Conservation (phyloP, 2,888 invertebrate genomes). For the Hemaris fuciformis region DNA sequence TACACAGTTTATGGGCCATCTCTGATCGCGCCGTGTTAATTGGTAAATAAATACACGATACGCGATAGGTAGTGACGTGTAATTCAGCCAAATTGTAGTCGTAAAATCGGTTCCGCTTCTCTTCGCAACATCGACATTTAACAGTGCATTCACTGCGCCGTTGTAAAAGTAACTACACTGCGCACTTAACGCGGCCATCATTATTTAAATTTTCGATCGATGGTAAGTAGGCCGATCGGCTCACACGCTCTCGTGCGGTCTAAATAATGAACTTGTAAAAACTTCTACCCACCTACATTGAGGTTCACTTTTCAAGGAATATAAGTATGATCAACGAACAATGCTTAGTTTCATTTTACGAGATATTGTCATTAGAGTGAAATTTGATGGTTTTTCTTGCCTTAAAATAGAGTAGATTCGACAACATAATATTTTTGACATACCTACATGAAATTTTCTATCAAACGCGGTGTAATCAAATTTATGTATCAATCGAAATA, state of each 20-base stretch:
- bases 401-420: too few relatives aligned
- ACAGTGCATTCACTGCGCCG: constrained; percentile 32
- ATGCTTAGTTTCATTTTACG: too few relatives aligned
- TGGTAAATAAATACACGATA: constrained; percentile 31
- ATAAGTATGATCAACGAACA: neutral
- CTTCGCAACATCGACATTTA: constrained; percentile 30
- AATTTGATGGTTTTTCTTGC: too few relatives aligned
- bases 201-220: constrained; percentile 39
- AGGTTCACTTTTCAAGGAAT: too few relatives aligned
- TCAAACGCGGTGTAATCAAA: too few relatives aligned
- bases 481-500: too few relatives aligned
- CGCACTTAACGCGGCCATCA: constrained; percentile 36
- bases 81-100: constrained; percentile 33
- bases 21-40: constrained; percentile 21
- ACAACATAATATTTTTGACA: too few relatives aligned
- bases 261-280: neutral
- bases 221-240: constrained; percentile 29
- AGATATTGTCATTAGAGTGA: too few relatives aligned
- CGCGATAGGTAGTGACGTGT: constrained; percentile 21
- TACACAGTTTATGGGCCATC: neutral
- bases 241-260: neutral
- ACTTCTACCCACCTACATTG: too few relatives aligned
- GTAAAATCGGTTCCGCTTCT: constrained; percentile 45
- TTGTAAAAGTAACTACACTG: constrained; percentile 36
- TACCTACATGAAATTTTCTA: too few relatives aligned